phyloP scores from a whole-genome alignment of 64 coral and sea anemone genomes.

The Pachyseris speciosa region DNA sequence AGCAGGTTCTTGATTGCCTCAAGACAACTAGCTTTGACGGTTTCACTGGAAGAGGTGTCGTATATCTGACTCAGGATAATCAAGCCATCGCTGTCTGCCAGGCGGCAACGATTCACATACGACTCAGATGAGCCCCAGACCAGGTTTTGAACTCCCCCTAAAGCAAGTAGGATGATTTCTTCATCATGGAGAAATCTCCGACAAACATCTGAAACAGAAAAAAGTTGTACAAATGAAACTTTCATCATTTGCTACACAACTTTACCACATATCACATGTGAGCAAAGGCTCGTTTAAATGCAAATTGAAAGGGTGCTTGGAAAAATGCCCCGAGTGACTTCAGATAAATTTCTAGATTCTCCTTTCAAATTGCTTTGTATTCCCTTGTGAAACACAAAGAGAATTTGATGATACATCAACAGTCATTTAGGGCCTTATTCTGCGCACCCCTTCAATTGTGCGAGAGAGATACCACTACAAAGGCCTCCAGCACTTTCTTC shows the following conservation, averaged over 20 bases:
- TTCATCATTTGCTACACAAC: neutral
- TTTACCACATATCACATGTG: neutral
- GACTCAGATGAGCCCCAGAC: conserved; percentile 25
- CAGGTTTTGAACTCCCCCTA: conserved; percentile 81
- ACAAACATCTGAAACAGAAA: conserved; percentile 59
- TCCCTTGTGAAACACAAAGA: no score
- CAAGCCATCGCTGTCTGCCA: conserved; percentile 69
- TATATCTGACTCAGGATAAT: conserved; percentile 66
- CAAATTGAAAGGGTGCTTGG: no score
- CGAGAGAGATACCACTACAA: no score
- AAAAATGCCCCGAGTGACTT: no score
- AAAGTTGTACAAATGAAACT: neutral
- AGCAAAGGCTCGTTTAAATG: no score
- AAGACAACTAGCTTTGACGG: conserved; percentile 54
- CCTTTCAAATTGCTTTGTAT: no score
- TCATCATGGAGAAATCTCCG: conserved; percentile 61
- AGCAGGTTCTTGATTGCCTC: conserved; percentile 87
- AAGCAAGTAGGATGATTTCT: conserved; percentile 64
- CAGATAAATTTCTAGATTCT: no score
- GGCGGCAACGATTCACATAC: conserved; percentile 72
- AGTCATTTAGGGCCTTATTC: no score
- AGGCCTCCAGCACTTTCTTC: no score
- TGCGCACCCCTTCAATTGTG: no score
- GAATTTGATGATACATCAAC: no score
- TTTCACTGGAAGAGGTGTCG: conserved; percentile 24